These are phyloP conservation scores for Megalops atlanticus DNA, from an alignment of 2,113 vertebrate genomes.

Conservation along the genomic window DNA sequence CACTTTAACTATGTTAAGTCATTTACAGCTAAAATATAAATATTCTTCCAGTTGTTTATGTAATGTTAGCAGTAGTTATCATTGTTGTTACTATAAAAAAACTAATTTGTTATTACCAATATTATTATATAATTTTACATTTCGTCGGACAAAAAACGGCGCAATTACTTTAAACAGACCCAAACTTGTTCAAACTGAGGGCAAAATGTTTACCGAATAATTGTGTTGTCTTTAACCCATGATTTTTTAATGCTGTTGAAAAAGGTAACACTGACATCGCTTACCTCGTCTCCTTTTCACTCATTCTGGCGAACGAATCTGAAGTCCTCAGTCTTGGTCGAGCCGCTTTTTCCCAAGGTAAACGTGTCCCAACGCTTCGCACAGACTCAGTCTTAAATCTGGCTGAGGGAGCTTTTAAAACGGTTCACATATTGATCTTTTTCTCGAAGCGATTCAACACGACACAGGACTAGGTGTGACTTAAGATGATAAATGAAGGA, in stretches of 20 bases:
- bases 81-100: no score
- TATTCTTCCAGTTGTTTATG: no score
- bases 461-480: neutral
- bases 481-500: neutral
- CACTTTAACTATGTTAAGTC: no score
- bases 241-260: no score
- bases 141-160: neutral
- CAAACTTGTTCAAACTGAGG: no score
- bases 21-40: no score
- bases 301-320: conserved; percentile 7
- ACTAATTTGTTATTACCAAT: neutral
- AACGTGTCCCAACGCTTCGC: neutral
- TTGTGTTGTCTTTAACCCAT: neutral
- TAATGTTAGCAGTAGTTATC: no score
- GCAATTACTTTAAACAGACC: neutral
- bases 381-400: neutral
- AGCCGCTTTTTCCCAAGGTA: neutral
- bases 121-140: neutral
- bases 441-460: neutral
- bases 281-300: neutral
- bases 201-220: neutral
- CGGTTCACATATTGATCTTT: conserved; percentile 1
- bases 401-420: neutral
- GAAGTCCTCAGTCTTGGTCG: neutral
- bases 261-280: neutral